Evolutionary conservation across 2,113 vertebrate species (phyloP).

Genomic region (Ciconia stormi): DNA sequence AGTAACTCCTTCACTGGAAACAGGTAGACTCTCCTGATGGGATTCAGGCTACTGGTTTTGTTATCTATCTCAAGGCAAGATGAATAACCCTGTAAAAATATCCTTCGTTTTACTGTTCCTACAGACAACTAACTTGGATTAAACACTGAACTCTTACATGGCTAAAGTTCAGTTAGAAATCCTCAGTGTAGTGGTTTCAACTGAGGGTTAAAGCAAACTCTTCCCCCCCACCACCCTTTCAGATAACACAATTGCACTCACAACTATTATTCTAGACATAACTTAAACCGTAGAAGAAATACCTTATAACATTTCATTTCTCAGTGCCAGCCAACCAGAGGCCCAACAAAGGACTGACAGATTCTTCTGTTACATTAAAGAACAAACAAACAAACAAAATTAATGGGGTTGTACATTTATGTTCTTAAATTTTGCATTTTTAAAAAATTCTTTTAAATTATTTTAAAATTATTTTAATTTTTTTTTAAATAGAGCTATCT

Average conservation of each 20-base stretch:
- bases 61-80: not conserved
- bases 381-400: not conserved
- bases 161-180: not conserved
- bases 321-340: not conserved
- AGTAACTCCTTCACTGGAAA: not conserved
- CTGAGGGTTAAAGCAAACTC: not conserved
- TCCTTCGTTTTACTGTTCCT: not conserved
- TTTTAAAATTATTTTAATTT: too few relatives aligned
- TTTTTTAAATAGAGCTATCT: fast-evolving
- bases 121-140: not conserved
- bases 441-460: not conserved
- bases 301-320: not conserved
- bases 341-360: not conserved
- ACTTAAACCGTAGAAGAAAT: not conserved
- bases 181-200: not conserved
- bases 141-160: not conserved
- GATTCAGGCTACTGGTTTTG: not conserved
- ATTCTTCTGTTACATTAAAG: not conserved
- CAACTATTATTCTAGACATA: not conserved
- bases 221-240: not conserved
- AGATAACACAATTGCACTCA: not conserved
- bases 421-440: not conserved
- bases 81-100: not conserved
- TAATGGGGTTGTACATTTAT: not conserved
- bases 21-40: not conserved